These are phyloP conservation scores for Carcinoscorpius rotundicauda DNA, from an alignment of 1,140 invertebrate species.

Conservation along the genomic window DNA sequence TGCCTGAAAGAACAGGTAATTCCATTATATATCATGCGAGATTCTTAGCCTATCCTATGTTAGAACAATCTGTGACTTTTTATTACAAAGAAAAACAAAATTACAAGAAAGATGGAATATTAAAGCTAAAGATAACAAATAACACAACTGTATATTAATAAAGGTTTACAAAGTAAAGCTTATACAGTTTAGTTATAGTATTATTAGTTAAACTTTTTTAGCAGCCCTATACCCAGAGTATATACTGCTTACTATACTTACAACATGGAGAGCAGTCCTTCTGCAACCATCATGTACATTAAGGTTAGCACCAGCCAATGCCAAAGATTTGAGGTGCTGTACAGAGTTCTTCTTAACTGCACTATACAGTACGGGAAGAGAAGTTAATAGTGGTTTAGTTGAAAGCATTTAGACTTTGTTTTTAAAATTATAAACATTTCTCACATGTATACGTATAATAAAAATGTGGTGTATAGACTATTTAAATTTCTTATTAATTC, in stretches of 20 bases:
- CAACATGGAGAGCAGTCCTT: conserved; percentile 27
- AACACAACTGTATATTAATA: not conserved
- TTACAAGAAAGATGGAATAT: not conserved
- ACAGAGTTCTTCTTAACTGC: conserved; percentile 40
- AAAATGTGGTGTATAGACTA: no score
- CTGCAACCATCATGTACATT: conserved; percentile 32
- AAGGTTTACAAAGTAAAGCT: not conserved
- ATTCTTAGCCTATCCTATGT: no score
- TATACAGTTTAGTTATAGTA: not conserved
- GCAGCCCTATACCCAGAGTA: conserved; percentile 3
- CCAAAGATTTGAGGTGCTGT: conserved; percentile 43
- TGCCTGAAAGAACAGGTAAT: conserved; percentile 12
- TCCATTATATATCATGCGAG: no score
- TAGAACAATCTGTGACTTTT: no score
- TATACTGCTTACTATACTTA: conserved; percentile 26
- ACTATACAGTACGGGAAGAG: conserved; percentile 21
- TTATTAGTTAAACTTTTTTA: not conserved
- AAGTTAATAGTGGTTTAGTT: not conserved
- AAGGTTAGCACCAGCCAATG: conserved; percentile 49
- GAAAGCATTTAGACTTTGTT: not conserved
- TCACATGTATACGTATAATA: no score
- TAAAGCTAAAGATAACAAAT: not conserved
- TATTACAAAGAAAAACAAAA: no score
- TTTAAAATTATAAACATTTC: no score
- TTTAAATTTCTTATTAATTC: no score